phyloP scores from a whole-genome alignment of 2,888 invertebrate species.

The Dasysyrphus tricinctus region DNA sequence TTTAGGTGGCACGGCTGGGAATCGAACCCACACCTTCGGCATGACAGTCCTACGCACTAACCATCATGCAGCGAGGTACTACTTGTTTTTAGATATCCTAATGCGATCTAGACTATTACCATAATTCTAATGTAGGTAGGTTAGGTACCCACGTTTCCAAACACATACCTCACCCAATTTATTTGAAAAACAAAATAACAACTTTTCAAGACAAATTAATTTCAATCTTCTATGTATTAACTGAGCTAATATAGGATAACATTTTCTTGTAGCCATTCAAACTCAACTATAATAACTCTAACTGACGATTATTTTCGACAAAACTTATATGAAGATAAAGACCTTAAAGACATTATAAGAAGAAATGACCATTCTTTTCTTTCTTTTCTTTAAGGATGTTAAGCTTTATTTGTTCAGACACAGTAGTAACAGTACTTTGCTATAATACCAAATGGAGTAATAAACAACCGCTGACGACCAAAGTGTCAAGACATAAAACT shows the following conservation, averaged over 20 bases:
- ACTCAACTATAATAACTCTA: conserved; percentile 43
- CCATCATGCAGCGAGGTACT: no score
- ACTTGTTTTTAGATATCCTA: not conserved
- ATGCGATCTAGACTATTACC: not conserved
- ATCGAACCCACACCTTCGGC: no score
- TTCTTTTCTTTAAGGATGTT: conserved; percentile 1
- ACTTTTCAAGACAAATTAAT: conserved; percentile 10
- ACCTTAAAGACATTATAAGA: conserved; percentile 24
- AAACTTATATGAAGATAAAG: conserved; percentile 17
- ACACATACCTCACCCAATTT: not conserved
- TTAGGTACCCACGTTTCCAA: not conserved
- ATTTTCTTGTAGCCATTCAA: conserved; percentile 14
- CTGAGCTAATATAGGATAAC: conserved; percentile 14
- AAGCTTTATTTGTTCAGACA: conserved; percentile 45
- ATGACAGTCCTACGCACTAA: no score
- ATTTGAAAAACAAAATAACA: not conserved
- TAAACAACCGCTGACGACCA: conserved; percentile 72
- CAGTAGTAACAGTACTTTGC: not conserved
- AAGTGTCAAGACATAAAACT: conserved; percentile 70
- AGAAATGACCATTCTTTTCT: conserved; percentile 23
- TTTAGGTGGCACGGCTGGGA: no score
- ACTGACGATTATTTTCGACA: conserved; percentile 35
- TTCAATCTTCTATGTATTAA: conserved; percentile 23
- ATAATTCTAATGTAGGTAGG: not conserved
- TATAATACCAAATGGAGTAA: conserved; percentile 63